These are phyloP conservation scores for Mesocricetus auratus DNA, from an alignment of 2,113 vertebrate genomes.

Conservation along the genomic window DNA sequence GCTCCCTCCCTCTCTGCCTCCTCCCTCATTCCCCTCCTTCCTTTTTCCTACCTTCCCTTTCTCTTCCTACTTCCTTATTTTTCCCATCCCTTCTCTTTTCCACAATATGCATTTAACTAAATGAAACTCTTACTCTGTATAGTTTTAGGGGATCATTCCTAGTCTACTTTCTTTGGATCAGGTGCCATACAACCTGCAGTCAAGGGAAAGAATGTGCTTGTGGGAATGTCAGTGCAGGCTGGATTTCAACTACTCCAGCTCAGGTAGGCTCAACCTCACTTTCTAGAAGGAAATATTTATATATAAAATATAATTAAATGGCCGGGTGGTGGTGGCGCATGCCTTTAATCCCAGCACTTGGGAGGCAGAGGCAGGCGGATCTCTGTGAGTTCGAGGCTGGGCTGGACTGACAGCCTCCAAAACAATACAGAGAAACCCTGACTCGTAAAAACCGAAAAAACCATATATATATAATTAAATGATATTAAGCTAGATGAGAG, in stretches of 20 bases:
- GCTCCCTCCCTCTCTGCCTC: background rate
- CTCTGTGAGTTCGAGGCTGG: no score
- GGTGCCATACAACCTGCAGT: accelerated
- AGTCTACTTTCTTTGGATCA: background rate
- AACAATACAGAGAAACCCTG: no score
- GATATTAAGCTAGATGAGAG: background rate
- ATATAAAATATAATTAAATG: background rate
- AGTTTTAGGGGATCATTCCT: background rate
- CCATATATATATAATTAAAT: background rate
- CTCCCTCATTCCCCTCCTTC: no score
- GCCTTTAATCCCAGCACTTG: no score
- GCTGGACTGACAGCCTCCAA: no score
- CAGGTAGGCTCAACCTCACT: background rate
- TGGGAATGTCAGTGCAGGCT: background rate
- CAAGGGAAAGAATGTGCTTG: background rate
- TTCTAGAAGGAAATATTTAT: background rate
- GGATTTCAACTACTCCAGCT: accelerated
- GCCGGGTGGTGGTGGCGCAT: no score
- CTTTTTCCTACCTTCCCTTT: no score
- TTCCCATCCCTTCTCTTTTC: background rate
- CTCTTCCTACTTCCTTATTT: background rate
- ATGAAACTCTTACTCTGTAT: background rate
- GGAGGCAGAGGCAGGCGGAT: no score
- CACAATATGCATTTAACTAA: background rate
- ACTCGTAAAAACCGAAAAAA: no score